Base-by-base conservation (phyloP, 30 jellyfish, hydroid and myxozoan genomes). In the Phacellophora camtschatica region DNA sequence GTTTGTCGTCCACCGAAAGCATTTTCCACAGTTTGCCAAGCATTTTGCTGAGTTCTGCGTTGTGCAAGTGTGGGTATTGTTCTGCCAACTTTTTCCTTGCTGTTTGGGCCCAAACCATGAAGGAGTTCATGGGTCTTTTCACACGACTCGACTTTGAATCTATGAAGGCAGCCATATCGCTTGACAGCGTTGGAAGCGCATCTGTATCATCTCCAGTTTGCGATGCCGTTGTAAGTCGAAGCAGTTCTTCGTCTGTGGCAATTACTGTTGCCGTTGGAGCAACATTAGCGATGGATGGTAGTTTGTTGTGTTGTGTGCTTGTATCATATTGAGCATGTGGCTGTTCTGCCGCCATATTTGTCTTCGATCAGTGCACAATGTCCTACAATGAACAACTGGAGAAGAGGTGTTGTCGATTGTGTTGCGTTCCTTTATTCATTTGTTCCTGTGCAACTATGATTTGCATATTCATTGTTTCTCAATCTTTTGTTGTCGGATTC, bases 31-130 rank as follows among this genome's bases (percentile, higher is more conserved):
- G 61, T 53, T 90, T 90, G 12, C 98, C 98, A 23, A 90, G 91
- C 98, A 90, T 90, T 85, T 90, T 90, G 53, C 98, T 90, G 50
- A 90, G 84, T 34, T 90, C 96, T 22, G 98, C 98, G 50, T 90
- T 90, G 71, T 90, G 98, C 41, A 90, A 65, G 72, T 90, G 98
- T 33, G 98, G 98, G 73, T 90, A 90, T 46, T 90, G 95, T 32
- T 90, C 98, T 1, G 98, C 98, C 58, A 90, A 55, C 84, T 90
- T 90, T 59, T 90, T 90, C 87, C 98, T 68, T 1, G 98, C 98
- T 25, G 98, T 81, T 68, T 90, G 98, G 22, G 98, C 98, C 98
- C 98, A 90, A 27, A 90, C 98, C 98, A 90, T 90, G 58, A 90
- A 90, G 32, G 96, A 84, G 34, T 90, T 90, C 98, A 90, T 90